These are phyloP conservation scores for Geothlypis trichas DNA, from an alignment of 2,113 vertebrate genomes.

Conservation along the genomic window DNA sequence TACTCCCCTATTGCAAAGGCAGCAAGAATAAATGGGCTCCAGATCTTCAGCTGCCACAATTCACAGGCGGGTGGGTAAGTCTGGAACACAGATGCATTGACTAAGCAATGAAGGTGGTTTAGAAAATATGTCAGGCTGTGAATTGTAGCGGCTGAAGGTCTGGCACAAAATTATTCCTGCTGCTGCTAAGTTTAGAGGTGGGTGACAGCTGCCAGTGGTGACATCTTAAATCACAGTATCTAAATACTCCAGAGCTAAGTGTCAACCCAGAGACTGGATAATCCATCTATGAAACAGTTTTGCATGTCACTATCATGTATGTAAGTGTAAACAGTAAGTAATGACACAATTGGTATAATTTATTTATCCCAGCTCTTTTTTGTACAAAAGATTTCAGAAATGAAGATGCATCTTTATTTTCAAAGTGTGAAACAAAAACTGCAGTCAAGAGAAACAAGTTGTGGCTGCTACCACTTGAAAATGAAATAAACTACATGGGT, in stretches of 20 bases:
- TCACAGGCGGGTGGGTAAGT: background rate
- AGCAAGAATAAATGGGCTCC: background rate
- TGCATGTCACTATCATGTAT: background rate
- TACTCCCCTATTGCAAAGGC: background rate
- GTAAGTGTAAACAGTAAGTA: background rate
- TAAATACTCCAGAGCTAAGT: background rate
- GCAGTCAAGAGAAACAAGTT: background rate
- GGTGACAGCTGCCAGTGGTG: conserved; percentile 41
- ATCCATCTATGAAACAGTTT: background rate
- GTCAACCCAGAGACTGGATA: background rate
- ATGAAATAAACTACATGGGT: background rate
- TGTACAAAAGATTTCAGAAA: background rate
- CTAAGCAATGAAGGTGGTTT: conserved; percentile 2
- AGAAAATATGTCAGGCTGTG: conserved; percentile 27
- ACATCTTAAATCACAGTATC: conserved; percentile 37
- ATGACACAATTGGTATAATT: background rate
- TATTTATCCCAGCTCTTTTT: background rate
- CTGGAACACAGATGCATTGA: background rate
- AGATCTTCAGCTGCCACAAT: background rate
- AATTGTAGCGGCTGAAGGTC: conserved; percentile 24
- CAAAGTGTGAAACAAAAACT: background rate
- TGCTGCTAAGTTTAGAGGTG: conserved; percentile 52
- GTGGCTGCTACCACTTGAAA: background rate
- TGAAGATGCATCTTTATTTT: background rate
- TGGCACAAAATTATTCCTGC: conserved; percentile 29